phyloP scores from a whole-genome alignment of 1,140 invertebrate genomes.

The Anagrus nilaparvatae region DNA sequence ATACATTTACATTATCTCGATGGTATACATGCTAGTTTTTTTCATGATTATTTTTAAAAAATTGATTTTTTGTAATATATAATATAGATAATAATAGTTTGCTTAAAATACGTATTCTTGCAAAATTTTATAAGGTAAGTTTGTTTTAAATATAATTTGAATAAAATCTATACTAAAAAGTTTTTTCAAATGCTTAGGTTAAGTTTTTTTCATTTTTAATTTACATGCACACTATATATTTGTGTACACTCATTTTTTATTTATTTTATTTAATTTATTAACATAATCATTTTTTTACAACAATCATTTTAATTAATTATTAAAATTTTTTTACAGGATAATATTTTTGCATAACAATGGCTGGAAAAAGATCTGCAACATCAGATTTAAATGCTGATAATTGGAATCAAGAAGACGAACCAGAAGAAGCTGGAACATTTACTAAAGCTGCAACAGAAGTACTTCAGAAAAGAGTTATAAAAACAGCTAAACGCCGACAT shows the following conservation, averaged over 20 bases:
- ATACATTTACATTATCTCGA: no score
- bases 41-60: no score
- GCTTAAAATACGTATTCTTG: no score
- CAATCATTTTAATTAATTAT: not conserved
- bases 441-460: constrained; percentile 56
- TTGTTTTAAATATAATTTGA: no score
- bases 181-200: not conserved
- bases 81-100: no score
- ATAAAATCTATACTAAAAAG: not conserved
- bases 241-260: not conserved
- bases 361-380: constrained; percentile 63
- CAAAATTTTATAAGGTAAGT: no score
- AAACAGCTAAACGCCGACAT: constrained; percentile 61
- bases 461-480: constrained; percentile 65
- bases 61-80: no score
- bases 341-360: constrained; percentile 43
- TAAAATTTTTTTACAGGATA: not conserved
- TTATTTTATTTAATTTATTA: not conserved
- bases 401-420: constrained; percentile 77
- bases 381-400: constrained; percentile 81
- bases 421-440: constrained; percentile 67
- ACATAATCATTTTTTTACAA: not conserved
- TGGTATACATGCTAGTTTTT: no score
- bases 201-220: not conserved
- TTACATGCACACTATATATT: not conserved